Base-by-base conservation (phyloP, 2,888 invertebrate genomes). In the Andrena trimmerana region DNA sequence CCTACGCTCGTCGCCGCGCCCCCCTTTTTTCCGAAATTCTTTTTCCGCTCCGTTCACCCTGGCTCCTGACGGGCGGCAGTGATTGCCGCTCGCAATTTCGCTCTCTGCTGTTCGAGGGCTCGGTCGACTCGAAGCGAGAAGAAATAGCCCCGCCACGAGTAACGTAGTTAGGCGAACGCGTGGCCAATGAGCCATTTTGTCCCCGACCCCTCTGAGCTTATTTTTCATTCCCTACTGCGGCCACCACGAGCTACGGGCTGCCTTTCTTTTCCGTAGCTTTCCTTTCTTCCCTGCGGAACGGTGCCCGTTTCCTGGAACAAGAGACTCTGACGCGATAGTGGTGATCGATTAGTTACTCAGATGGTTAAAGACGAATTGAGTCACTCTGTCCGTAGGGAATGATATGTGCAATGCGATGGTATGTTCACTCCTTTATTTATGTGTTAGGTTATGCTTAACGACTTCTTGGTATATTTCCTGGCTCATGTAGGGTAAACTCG, bases 121-220 rank as follows among this genome's bases (percentile, higher is more conserved):
- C 62, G 83, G 75, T 78, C 68, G 86, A 79, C 83, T 74, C 67
- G 79, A 69, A 88, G 82, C 76, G 83, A 82, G 82, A 85, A 91
- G 88, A 92, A 93, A 93, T 91, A 86, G 88, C 88, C 89, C 84
- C 85, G 88, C 90, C 87, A 88, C 89, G 88, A 89, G 88, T 92
- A 92, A 93, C 90, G 87, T 82, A 90, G 92, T 93, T 93, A 92
- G 88, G 86, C 88, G 91, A 92, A 90, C 90, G 91, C 88, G 90
- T 88, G 90, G 89, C 88, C 92, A 92, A 93, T 93, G 93, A 93
- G 92, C 92, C 92, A 90, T 93, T 91, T 92, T 90, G 90, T 90
- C 89, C 84, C 86, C 88, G 88, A 90, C 89, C 89, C 90, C 86
- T 88, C 83, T 76, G 78, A 70, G 71, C 86, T 86, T 75, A 88